Evolutionary conservation across 1,140 invertebrate species (phyloP), one percentile per base, ranked within the genome.

Genomic region (Drosophila cardini): DNA sequence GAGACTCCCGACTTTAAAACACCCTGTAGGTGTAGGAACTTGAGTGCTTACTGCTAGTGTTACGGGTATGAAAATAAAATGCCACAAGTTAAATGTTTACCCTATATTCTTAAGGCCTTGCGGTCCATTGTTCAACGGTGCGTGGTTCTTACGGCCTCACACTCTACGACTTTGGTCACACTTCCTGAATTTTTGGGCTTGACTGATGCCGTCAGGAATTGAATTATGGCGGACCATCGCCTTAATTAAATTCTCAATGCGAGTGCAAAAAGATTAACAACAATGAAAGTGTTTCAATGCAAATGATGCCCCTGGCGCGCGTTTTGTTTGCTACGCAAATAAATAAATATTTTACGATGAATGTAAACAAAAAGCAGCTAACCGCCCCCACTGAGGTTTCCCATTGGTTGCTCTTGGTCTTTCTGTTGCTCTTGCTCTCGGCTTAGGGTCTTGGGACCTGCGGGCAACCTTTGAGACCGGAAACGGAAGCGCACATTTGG

Each of bases 211-310:
- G 55, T 72, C 70, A 87, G 80, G 81, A 85, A 87, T 85, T 87
- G 82, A 81, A 69, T 78, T 76, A 65, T 64, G 65, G 10, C 45
- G 36, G 48, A 15, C 67, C 80, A 84, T 80, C 62, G 79, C 76
- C 71, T 77, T 80, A 87, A 87, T 87, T 87, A 87, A 87, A 87
- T 89, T 87, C 82, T 87, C 73, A 67, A 71, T 89, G 76, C 78
- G 72, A 85, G 58, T 50, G 65, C 43, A 46, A 58, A 26, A 68
- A 70, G 83, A 87, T 87, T 87, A 89, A 84, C 65, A 80, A 77
- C 83, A 87, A 87, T 87, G 58, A 72, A 87, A 89, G 84, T 80
- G 76, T 76, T 84, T 78, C 50, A 83, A 86, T 89, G 79, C 58
- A 80, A 89, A 87, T 83, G 75, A 77, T 71, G 72, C 84, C 84